These are phyloP conservation scores for Carassius carassius DNA, from an alignment of 2,113 vertebrate genomes.

Conservation along the genomic window DNA sequence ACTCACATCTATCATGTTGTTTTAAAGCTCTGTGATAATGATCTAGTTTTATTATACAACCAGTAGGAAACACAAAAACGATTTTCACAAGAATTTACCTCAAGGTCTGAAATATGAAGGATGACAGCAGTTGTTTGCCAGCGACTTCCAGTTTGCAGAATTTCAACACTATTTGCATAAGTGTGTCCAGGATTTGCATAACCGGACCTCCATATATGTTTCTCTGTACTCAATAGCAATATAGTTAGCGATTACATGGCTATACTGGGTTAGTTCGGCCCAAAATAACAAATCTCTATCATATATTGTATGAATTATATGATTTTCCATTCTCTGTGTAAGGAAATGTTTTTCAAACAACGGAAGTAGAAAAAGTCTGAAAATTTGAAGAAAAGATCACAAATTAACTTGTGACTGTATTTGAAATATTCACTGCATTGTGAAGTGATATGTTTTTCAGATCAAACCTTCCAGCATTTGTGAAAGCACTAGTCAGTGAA, in stretches of 20 bases:
- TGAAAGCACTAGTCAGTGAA: neutral
- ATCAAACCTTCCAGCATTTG: neutral
- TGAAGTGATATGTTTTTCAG: neutral
- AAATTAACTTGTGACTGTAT: neutral
- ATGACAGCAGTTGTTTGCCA: constrained; percentile 18
- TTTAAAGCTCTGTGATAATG: neutral
- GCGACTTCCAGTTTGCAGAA: constrained; percentile 18
- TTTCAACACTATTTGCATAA: constrained; percentile 25
- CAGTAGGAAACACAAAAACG: neutral
- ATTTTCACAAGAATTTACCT: constrained; percentile 28
- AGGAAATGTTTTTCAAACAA: neutral
- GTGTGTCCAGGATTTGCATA: neutral
- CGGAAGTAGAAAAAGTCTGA: neutral
- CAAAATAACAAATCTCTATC: neutral
- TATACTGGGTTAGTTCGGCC: neutral
- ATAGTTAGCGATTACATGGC: neutral
- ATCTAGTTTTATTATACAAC: neutral
- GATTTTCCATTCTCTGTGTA: neutral
- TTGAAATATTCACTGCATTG: neutral
- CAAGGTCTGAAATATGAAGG: constrained; percentile 11
- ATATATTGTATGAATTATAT: neutral
- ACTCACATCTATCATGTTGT: neutral
- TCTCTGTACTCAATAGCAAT: neutral
- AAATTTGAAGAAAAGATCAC: neutral
- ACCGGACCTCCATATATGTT: neutral